Conservation (phyloP, 2,888 invertebrate genomes). For the Gastracanthus pulcherrimus region DNA sequence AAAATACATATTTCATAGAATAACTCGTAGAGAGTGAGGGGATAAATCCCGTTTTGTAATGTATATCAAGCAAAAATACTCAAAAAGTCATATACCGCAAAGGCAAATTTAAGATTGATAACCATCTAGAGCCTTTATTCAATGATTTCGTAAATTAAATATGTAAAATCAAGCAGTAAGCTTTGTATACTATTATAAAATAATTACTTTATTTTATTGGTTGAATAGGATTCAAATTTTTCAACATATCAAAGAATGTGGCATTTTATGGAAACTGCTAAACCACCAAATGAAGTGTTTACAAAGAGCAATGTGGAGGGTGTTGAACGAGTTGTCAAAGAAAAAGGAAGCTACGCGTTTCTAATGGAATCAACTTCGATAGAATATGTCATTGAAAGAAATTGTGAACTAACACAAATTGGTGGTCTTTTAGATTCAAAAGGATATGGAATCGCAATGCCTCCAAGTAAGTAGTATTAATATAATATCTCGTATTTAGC, state of each 20-base stretch:
- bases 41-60: too few relatives aligned
- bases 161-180: too few relatives aligned
- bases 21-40: too few relatives aligned
- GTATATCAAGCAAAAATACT: too few relatives aligned
- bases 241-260: slow-evolving; percentile 95
- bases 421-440: slow-evolving; percentile 92
- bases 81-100: too few relatives aligned
- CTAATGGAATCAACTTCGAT: slow-evolving; percentile 97
- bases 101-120: too few relatives aligned
- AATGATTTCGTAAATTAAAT: background rate
- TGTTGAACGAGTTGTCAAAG: slow-evolving; percentile 88
- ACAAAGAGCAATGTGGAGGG: slow-evolving; percentile 91
- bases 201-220: background rate
- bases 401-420: slow-evolving; percentile 91
- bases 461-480: slow-evolving; percentile 83
- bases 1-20: too few relatives aligned
- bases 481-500: background rate
- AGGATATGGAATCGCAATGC: slow-evolving; percentile 96
- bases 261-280: slow-evolving; percentile 91
- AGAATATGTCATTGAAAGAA: slow-evolving; percentile 92
- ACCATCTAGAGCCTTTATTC: too few relatives aligned
- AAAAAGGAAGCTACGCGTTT: slow-evolving; percentile 92
- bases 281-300: slow-evolving; percentile 86
- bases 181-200: too few relatives aligned
- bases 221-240: slow-evolving; percentile 88